phyloP scores from a whole-genome alignment of 2,797 vertebrate species.

The Tokudaia tokunoshimensis region DNA sequence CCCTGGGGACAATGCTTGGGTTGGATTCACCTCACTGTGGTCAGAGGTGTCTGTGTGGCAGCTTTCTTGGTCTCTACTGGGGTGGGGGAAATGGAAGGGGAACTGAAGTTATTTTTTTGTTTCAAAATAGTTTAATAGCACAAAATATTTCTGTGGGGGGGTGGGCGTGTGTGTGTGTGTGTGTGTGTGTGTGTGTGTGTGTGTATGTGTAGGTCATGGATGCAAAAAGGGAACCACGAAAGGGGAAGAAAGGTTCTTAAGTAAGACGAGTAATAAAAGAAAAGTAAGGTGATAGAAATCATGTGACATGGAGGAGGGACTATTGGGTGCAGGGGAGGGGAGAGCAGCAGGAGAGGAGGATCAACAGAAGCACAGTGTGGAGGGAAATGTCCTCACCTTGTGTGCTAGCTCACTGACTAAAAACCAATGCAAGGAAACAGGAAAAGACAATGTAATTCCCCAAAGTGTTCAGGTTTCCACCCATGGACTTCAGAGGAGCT shows the following conservation, averaged over 20 bases:
- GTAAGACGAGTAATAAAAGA: not conserved
- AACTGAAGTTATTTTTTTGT: not conserved
- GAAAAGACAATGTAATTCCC: not conserved
- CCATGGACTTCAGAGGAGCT: not conserved
- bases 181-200: not conserved
- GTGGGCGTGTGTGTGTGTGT: not conserved
- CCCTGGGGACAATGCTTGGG: not conserved
- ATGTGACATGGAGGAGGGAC: not conserved
- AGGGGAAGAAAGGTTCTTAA: not conserved
- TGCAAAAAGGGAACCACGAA: not conserved
- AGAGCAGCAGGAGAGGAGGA: not conserved
- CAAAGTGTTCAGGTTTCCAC: not conserved
- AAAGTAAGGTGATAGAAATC: not conserved
- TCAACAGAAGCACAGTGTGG: not conserved
- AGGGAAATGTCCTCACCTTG: not conserved
- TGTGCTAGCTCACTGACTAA: not conserved
- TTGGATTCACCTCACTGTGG: not conserved
- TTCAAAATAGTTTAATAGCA: not conserved
- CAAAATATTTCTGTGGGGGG: not conserved
- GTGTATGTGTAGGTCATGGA: not conserved
- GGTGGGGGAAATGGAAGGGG: fast-evolving
- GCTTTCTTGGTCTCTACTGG: not conserved
- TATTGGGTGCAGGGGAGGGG: not conserved
- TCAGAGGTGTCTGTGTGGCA: not conserved
- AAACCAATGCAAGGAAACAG: not conserved